Evolutionary conservation across 2,888 invertebrate species (phyloP).

Genomic region (Agonopterix subpropinquella): DNA sequence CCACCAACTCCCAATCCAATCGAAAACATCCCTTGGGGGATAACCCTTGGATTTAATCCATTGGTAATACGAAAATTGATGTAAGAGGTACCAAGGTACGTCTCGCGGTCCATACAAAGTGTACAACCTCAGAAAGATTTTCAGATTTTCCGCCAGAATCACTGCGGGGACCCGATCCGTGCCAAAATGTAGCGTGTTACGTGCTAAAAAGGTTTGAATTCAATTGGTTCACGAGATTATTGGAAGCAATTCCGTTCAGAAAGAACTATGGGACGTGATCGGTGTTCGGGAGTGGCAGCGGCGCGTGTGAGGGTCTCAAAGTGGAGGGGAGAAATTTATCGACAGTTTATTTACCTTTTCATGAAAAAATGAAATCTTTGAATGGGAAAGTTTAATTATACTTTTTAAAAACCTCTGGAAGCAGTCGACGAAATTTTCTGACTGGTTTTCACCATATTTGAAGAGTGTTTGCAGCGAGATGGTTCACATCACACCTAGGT

Average conservation of each 20-base stretch:
- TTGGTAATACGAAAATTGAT: conserved; percentile 74
- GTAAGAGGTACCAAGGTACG: conserved; percentile 52
- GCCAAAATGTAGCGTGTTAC: conserved; percentile 58
- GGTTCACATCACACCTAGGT: no score
- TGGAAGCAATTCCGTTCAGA: conserved; percentile 70
- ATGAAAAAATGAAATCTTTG: conserved; percentile 9
- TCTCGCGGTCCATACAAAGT: conserved; percentile 57
- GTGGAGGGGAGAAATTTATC: conserved; percentile 34
- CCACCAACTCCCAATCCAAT: conserved; percentile 54
- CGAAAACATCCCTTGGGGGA: conserved; percentile 57
- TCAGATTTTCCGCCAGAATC: conserved; percentile 59
- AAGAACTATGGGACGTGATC: conserved; percentile 68
- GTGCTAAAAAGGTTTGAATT: conserved; percentile 57
- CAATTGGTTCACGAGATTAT: conserved; percentile 53
- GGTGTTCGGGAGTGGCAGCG: conserved; percentile 33
- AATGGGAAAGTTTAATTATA: not conserved
- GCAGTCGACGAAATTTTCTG: no score
- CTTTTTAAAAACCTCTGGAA: no score
- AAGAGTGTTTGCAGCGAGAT: no score
- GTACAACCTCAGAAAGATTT: conserved; percentile 45
- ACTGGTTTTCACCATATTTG: no score
- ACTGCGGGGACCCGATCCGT: conserved; percentile 33
- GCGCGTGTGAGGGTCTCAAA: conserved; percentile 35
- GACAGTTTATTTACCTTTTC: conserved; percentile 34
- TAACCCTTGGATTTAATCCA: conserved; percentile 71